Percentiles rank a stretch among this genome's conserved stretches.
phyloP scores from a whole-genome alignment of 1,140 invertebrate species.

The Anastrepha obliqua region DNA sequence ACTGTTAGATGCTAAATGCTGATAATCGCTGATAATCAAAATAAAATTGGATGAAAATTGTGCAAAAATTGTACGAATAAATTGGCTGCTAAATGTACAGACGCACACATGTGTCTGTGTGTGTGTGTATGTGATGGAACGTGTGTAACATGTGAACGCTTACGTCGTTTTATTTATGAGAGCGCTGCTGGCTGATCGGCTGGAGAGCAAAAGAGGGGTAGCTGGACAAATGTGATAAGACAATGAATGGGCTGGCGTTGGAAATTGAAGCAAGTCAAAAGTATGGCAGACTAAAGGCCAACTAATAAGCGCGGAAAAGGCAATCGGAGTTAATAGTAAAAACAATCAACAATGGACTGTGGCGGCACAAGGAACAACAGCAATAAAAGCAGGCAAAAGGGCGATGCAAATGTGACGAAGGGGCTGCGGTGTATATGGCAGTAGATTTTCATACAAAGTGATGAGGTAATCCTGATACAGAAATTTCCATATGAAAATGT shows the following conservation, averaged over 20 bases:
- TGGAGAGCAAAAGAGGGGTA: neutral
- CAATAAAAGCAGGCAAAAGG: neutral
- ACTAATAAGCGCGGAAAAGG: conserved; percentile 4
- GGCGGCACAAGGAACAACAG: neutral
- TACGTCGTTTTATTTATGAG: neutral
- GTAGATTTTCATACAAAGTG: neutral
- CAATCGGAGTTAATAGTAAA: conserved; percentile 24
- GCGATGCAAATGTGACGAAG: neutral
- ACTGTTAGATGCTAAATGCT: conserved; percentile 37
- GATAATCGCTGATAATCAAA: conserved; percentile 50
- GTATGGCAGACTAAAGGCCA: conserved; percentile 9
- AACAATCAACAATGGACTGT: conserved; percentile 23
- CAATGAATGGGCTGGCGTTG: conserved; percentile 32
- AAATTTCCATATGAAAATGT: conserved; percentile 46
- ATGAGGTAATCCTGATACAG: neutral
- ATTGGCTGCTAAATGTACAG: conserved; percentile 7
- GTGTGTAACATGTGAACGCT: neutral
- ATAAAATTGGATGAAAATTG: conserved; percentile 51
- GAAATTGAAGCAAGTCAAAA: conserved; percentile 41
- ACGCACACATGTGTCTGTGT: neutral
- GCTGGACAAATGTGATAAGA: neutral
- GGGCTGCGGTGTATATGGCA: neutral
- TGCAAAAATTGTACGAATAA: conserved; percentile 45
- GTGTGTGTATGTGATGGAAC: neutral
- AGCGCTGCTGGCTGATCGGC: no score